phyloP scores from a whole-genome alignment of 2,797 vertebrate genomes.

The Sphenodon punctatus region DNA sequence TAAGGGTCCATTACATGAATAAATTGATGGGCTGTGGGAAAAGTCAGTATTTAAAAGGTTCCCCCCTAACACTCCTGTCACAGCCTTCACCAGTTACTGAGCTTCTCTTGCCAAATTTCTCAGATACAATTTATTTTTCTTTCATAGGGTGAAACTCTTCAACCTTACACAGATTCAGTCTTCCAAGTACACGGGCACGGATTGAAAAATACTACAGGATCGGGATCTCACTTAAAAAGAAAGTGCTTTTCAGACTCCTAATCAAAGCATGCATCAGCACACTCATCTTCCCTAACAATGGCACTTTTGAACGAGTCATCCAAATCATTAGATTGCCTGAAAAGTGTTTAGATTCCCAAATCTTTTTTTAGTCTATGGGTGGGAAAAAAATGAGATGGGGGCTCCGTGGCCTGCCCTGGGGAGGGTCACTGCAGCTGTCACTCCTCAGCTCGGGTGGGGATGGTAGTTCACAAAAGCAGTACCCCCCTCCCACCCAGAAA shows the following conservation, averaged over 20 bases:
- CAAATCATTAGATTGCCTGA: constrained; percentile 46
- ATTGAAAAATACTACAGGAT: constrained; percentile 36
- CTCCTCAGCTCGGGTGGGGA: too few species aligned
- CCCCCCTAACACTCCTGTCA: constrained; percentile 24
- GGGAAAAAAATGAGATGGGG: too few species aligned
- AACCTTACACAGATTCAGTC: constrained; percentile 58
- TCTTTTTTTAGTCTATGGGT: neutral
- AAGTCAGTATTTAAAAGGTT: constrained; percentile 36
- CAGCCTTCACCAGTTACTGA: constrained; percentile 43
- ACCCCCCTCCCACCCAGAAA: too few species aligned
- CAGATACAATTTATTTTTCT: constrained; percentile 65
- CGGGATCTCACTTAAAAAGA: constrained; percentile 39
- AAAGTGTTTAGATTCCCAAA: constrained; percentile 51
- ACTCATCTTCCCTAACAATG: constrained; percentile 33
- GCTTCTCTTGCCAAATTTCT: constrained; percentile 59
- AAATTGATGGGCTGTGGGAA: constrained; percentile 59
- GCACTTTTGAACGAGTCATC: constrained; percentile 43
- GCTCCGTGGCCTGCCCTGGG: too few species aligned
- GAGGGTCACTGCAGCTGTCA: too few species aligned
- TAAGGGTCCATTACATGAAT: constrained; percentile 64
- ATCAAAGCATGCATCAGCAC: constrained; percentile 34
- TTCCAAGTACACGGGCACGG: constrained; percentile 58
- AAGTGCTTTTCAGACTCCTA: constrained; percentile 44
- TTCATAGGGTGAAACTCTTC: constrained; percentile 62
- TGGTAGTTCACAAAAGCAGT: too few species aligned